Conservation (phyloP, 1,140 invertebrate species). For the Achatina immaculata region DNA sequence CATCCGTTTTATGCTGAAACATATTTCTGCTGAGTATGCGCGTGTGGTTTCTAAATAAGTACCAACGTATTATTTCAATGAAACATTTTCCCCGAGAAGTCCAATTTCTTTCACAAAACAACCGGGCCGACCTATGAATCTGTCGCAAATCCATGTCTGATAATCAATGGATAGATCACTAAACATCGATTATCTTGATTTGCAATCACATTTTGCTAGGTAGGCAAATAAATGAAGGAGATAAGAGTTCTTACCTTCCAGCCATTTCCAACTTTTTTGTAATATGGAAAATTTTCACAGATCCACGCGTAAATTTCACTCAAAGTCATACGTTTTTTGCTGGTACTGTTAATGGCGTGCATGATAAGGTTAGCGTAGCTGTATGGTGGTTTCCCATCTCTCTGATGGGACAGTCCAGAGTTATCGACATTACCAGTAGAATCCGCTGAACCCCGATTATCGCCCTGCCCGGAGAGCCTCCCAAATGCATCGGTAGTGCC, state of each 20-base stretch:
- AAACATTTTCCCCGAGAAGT: too few relatives aligned
- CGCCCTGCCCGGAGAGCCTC: slow-evolving; percentile 50
- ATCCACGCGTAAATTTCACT: slow-evolving; percentile 75
- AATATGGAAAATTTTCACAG: slow-evolving; percentile 75
- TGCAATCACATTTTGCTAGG: too few relatives aligned
- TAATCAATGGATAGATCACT: too few relatives aligned
- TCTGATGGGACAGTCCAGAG: slow-evolving; percentile 46
- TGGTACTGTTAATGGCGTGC: slow-evolving; percentile 80
- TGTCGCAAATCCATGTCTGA: too few relatives aligned
- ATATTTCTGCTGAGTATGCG: too few relatives aligned
- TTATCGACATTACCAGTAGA: slow-evolving; percentile 60
- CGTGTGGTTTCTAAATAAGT: too few relatives aligned
- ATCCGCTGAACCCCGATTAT: slow-evolving; percentile 59
- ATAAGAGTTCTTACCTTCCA: slow-evolving; percentile 76
- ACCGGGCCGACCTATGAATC: too few relatives aligned
- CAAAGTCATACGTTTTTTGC: slow-evolving; percentile 74
- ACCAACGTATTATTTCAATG: too few relatives aligned
- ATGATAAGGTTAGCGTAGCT: slow-evolving; percentile 82
- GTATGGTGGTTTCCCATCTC: slow-evolving; percentile 75
- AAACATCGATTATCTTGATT: too few relatives aligned
- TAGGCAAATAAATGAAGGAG: too few relatives aligned
- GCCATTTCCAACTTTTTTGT: slow-evolving; percentile 79
- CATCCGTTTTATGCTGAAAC: too few relatives aligned
- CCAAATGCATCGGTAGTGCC: slow-evolving; percentile 37
- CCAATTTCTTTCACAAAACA: too few relatives aligned